Conservation (phyloP, 1,140 invertebrate genomes). For the Aphelenchoides avenae region DNA sequence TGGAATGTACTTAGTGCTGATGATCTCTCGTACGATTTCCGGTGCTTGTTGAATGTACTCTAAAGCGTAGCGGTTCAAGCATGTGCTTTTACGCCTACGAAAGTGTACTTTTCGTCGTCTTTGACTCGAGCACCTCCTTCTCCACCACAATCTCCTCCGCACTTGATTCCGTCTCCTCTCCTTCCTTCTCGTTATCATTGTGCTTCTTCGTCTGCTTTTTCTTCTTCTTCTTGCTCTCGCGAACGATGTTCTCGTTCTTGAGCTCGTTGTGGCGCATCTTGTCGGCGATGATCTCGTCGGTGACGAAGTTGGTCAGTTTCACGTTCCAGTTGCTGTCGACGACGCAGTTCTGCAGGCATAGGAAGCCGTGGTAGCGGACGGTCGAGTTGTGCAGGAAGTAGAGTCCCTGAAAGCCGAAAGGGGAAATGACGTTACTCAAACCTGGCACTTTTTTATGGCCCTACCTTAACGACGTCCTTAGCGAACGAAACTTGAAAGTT, state of each 20-base stretch:
- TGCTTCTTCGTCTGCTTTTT: conserved; percentile 24
- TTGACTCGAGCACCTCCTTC: not conserved
- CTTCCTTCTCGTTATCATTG: conserved; percentile 16
- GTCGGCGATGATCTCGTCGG: conserved; percentile 52
- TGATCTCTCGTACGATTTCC: conserved; percentile 49
- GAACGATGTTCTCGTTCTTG: conserved; percentile 27
- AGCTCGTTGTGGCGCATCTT: conserved; percentile 56
- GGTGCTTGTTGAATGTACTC: conserved; percentile 52
- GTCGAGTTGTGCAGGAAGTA: conserved; percentile 49
- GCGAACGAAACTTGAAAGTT: conserved; percentile 59
- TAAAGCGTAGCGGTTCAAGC: too few relatives aligned
- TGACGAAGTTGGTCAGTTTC: conserved; percentile 57
- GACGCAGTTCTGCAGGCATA: conserved; percentile 57
- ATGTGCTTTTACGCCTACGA: not conserved
- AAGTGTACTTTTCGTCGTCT: not conserved
- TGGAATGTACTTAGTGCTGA: conserved; percentile 47
- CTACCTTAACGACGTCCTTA: conserved; percentile 57
- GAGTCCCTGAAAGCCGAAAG: conserved; percentile 44
- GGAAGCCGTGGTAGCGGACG: conserved; percentile 50
- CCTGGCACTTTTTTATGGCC: too few relatives aligned
- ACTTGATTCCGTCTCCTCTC: conserved; percentile 7
- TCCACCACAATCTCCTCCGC: conserved; percentile 3
- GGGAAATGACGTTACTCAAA: too few relatives aligned
- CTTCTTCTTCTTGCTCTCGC: conserved; percentile 13
- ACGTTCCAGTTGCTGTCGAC: conserved; percentile 59